Evolutionary conservation across 2,888 invertebrate species (phyloP), one percentile per base, ranked within the genome.

Genomic region (Napeogenes sylphis): DNA sequence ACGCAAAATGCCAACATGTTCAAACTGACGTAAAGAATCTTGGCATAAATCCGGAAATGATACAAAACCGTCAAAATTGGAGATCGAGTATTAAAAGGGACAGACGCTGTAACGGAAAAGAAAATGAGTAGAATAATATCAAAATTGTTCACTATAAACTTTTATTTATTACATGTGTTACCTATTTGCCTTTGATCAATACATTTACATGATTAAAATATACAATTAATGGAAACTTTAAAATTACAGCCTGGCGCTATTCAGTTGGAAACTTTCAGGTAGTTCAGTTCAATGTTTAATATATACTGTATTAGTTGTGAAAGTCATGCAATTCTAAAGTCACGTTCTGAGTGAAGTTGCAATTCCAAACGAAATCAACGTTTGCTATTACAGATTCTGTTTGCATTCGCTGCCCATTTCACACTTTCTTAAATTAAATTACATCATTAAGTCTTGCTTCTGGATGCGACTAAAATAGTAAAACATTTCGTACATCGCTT

Each of bases 401-500:
- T 70, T 67, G 79, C 82, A 79, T 84, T 73, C 79, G 76, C 79
- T 80, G 81, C 77, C 82, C 82, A 80, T 81, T 78, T 81, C 75
- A 76, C 79, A 76, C 79, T 80, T 78, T 71, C 73, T 71, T 77
- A 81, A 80, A 85, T 86, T 84, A 80, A 79, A 85, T 88, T 87
- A 84, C 83, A 82, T 83, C 77, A 82, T 85, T 83, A 83, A 84
- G 84, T 86, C 42, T 45, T 56, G 42, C 30, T 30, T 30, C 42
- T 61, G 35, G 35, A 35, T 35, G 38, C 59, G 64, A 63, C 53
- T 59, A 62, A 63, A 60, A 32, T 59, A 56, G 58, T 75, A 74
- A 75, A 42, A 10, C 42, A 10, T 42, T 10, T 10, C 10, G 10
- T 42, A 42, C 42, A 42, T 35, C 13, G 21, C 4, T 6, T 21